These are phyloP conservation scores for Aeoliscus strigatus DNA, from an alignment of 2,797 vertebrate species.

Conservation along the genomic window DNA sequence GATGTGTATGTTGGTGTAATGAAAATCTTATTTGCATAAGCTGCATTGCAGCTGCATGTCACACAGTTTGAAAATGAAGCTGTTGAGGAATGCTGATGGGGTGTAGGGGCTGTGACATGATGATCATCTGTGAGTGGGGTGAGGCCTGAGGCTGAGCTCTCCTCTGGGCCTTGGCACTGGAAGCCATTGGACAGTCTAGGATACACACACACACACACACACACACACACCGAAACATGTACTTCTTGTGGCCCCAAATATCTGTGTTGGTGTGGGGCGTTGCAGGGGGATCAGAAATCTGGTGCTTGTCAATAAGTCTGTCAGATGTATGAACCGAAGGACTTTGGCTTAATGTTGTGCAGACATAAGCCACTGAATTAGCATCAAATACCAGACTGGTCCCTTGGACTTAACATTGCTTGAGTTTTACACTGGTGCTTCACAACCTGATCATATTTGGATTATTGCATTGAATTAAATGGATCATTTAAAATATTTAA, in stretches of 20 bases:
- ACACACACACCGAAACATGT: slow-evolving; percentile 5
- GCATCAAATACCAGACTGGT: slow-evolving; percentile 6
- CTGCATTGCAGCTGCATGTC: neutral
- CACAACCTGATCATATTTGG: neutral
- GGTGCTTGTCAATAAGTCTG: neutral
- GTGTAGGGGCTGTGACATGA: slow-evolving; percentile 23
- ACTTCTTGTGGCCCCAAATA: slow-evolving; percentile 21
- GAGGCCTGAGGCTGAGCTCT: slow-evolving; percentile 38
- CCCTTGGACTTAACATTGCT: slow-evolving; percentile 6
- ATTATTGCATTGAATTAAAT: neutral
- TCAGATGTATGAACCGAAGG: neutral
- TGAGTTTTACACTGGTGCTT: slow-evolving; percentile 2
- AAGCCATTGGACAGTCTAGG: slow-evolving; percentile 31
- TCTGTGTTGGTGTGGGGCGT: neutral
- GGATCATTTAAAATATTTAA: slow-evolving; percentile 18
- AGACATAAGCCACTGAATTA: slow-evolving; percentile 15
- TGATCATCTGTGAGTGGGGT: slow-evolving; percentile 41
- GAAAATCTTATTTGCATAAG: neutral
- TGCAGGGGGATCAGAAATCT: neutral
- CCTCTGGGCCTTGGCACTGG: slow-evolving; percentile 28
- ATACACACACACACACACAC: slow-evolving; percentile 7
- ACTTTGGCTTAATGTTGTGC: slow-evolving; percentile 11
- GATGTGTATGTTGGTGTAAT: neutral
- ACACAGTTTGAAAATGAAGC: slow-evolving; percentile 3
- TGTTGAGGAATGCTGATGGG: slow-evolving; percentile 28